A percentile compares a stretch with the other conserved stretches of the same genome.
These are phyloP conservation scores for Anolis sagrei DNA, from an alignment of 2,113 vertebrate species.

Conservation along the genomic window DNA sequence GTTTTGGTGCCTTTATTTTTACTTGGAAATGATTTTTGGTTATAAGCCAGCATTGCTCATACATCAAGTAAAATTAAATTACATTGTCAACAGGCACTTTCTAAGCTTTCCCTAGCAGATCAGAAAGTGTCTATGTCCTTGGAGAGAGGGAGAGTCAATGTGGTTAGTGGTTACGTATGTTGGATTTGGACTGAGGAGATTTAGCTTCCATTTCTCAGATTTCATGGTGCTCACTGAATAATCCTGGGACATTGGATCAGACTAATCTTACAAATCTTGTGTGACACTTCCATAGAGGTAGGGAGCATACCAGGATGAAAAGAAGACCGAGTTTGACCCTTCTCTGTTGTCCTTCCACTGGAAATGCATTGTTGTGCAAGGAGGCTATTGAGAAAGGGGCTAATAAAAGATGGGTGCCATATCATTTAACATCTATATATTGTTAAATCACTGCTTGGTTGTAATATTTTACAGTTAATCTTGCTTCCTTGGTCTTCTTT, in stretches of 20 bases:
- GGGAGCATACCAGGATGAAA: not conserved
- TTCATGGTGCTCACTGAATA: not conserved
- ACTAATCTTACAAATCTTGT: not conserved
- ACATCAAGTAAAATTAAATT: constrained; percentile 13
- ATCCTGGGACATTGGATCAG: not conserved
- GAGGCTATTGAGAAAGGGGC: too few relatives aligned
- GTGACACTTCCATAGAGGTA: not conserved
- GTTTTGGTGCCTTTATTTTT: not conserved
- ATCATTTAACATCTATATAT: too few relatives aligned
- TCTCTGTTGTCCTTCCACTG: too few relatives aligned
- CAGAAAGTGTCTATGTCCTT: not conserved
- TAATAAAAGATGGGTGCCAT: too few relatives aligned
- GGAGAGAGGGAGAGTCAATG: not conserved
- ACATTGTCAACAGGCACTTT: not conserved
- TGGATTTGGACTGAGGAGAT: not conserved
- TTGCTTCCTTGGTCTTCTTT: too few relatives aligned
- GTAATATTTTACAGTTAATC: too few relatives aligned
- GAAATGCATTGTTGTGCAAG: too few relatives aligned
- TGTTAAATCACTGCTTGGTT: too few relatives aligned
- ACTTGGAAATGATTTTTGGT: constrained; percentile 6
- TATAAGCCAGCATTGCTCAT: not conserved
- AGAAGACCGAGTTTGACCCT: not conserved
- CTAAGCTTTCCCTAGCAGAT: not conserved
- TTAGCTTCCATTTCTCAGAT: not conserved
- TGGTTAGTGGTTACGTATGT: not conserved